A percentile compares a stretch with the other conserved stretches of the same genome.
Evolutionary conservation across 1,140 invertebrate genomes (phyloP).

Genomic region (Notospermus geniculatus): DNA sequence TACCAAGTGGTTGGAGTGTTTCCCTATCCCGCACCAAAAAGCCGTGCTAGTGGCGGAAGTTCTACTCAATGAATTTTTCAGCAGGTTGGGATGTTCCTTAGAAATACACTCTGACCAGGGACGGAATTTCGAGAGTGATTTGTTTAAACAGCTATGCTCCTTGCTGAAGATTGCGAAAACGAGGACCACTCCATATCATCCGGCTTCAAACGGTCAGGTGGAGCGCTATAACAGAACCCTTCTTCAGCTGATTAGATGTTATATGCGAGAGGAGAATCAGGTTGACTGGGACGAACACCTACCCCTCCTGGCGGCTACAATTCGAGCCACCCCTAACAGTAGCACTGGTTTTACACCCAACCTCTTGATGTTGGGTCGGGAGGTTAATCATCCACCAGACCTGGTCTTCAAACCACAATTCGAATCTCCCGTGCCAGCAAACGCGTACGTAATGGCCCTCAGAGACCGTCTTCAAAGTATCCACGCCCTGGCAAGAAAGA

Average conservation of each 20-base stretch:
- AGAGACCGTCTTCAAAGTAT: slow-evolving; percentile 9
- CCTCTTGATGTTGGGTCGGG: slow-evolving; percentile 26
- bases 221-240: slow-evolving; percentile 41
- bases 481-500: slow-evolving; percentile 14
- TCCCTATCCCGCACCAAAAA: slow-evolving; percentile 29
- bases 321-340: slow-evolving; percentile 6
- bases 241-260: slow-evolving; percentile 26
- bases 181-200: slow-evolving; percentile 40
- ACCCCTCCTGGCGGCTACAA: neutral
- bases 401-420: slow-evolving; percentile 14
- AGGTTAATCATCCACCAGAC: slow-evolving; percentile 22
- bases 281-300: slow-evolving; percentile 5
- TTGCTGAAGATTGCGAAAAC: slow-evolving; percentile 42
- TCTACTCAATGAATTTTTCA: slow-evolving; percentile 16
- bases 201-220: slow-evolving; percentile 48
- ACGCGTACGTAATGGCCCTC: neutral
- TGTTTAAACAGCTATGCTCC: slow-evolving; percentile 30
- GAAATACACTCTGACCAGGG: slow-evolving; percentile 14
- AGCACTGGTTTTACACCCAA: slow-evolving; percentile 14
- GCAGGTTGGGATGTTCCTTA: slow-evolving; percentile 10
- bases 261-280: slow-evolving; percentile 16
- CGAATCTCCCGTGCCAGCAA: too few species aligned
- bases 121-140: slow-evolving; percentile 4
- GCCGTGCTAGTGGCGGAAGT: slow-evolving; percentile 39
- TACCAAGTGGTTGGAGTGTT: too few species aligned